Percentiles rank a stretch among this genome's conserved stretches.
Evolutionary conservation across 2,797 vertebrate genomes (phyloP).

Genomic region (Nasua narica): DNA sequence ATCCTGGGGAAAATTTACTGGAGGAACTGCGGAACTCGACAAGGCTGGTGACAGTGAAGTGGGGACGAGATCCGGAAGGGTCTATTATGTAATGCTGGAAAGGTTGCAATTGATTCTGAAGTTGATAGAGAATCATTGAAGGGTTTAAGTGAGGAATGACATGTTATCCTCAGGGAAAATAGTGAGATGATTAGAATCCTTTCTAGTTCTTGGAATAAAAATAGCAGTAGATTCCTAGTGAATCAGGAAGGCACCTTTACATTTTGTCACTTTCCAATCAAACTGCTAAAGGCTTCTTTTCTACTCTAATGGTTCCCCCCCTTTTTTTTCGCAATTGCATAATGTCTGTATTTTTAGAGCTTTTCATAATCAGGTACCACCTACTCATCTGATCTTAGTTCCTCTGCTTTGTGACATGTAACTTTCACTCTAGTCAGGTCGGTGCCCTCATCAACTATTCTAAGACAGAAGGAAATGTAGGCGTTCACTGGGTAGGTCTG

Average conservation of each 20-base stretch:
- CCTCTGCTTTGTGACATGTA: slow-evolving; percentile 28
- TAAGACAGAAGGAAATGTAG: neutral
- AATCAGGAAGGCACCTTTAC: slow-evolving; percentile 31
- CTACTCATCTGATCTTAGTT: slow-evolving; percentile 53
- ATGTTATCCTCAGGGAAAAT: slow-evolving; percentile 4
- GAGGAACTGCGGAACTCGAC: neutral
- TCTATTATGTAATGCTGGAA: neutral
- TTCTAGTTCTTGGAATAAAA: slow-evolving; percentile 57
- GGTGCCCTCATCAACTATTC: neutral
- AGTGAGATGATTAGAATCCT: neutral
- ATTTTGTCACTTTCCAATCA: slow-evolving; percentile 55
- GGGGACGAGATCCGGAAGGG: neutral
- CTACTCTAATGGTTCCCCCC: neutral
- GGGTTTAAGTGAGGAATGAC: neutral
- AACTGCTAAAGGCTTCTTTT: slow-evolving; percentile 39
- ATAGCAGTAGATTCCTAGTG: slow-evolving; percentile 33
- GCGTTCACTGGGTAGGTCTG: neutral
- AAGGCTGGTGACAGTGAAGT: neutral
- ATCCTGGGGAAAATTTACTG: neutral
- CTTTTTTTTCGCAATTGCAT: neutral
- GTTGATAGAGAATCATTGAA: neutral
- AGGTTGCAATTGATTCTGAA: slow-evolving; percentile 36
- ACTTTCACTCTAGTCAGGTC: slow-evolving; percentile 26
- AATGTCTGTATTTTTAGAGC: slow-evolving; percentile 58
- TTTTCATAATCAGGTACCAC: slow-evolving; percentile 46